These are phyloP conservation scores for Rissa tridactyla DNA, from an alignment of 2,113 vertebrate species.

Conservation along the genomic window DNA sequence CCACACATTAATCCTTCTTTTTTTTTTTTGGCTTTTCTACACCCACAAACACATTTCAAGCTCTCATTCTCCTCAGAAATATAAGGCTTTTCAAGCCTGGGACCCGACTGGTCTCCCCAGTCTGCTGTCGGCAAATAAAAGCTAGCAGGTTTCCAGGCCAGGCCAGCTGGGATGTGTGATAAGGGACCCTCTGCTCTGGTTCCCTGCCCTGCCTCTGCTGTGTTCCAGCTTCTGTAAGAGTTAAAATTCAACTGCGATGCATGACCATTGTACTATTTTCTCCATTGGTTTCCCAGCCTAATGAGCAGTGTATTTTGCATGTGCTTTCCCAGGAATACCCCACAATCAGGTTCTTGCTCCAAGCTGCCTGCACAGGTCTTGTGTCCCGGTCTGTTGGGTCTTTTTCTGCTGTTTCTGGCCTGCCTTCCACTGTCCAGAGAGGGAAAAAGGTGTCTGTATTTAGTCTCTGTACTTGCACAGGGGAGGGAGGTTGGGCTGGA, in stretches of 20 bases:
- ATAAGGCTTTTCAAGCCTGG: background rate
- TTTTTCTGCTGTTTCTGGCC: background rate
- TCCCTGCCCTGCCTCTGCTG: background rate
- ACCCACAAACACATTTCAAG: background rate
- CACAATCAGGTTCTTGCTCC: background rate
- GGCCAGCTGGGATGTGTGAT: background rate
- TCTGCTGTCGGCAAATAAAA: background rate
- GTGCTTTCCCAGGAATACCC: background rate
- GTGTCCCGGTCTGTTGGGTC: background rate
- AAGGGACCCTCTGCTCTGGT: background rate
- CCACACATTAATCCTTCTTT: background rate
- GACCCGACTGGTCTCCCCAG: background rate
- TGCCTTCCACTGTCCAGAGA: background rate
- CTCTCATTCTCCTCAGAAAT: background rate
- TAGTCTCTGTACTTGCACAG: background rate
- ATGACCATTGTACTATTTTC: accelerated
- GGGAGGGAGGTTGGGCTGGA: background rate
- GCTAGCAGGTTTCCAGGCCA: background rate
- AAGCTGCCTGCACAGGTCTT: background rate
- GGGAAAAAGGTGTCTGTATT: background rate
- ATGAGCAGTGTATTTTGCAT: background rate
- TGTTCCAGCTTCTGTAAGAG: background rate
- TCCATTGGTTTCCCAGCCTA: background rate
- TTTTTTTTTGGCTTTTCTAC: background rate
- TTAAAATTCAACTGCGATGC: background rate